Percentiles rank a stretch among this genome's conserved stretches.
Evolutionary conservation across 2,113 vertebrate species (phyloP).

Genomic region (Periophthalmodon schlosseri): DNA sequence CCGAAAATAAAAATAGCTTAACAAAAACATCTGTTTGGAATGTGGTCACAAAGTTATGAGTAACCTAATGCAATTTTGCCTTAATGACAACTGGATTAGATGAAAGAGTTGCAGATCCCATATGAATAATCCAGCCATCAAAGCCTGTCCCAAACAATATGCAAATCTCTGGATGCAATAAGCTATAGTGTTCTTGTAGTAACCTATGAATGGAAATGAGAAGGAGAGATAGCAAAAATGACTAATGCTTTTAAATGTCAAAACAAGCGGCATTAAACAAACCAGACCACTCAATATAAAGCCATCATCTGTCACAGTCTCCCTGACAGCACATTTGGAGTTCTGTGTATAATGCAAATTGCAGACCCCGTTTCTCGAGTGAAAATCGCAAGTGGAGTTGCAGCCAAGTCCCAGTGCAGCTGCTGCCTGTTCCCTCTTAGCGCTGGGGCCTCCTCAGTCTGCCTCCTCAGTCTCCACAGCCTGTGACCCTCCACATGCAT

Average conservation of each 20-base stretch:
- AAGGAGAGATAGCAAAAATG: not conserved
- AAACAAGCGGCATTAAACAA: conserved; percentile 7
- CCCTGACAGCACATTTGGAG: conserved; percentile 39
- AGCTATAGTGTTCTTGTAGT: not conserved
- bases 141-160: not conserved
- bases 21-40: not conserved
- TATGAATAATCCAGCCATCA: not conserved
- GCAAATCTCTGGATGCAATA: not conserved
- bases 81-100: not conserved
- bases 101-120: not conserved
- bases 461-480: conserved; percentile 47
- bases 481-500: conserved; percentile 47
- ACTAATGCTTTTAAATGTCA: conserved; percentile 19
- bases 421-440: conserved; percentile 33
- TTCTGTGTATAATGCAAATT: conserved; percentile 46
- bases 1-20: not conserved
- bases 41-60: not conserved
- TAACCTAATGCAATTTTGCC: not conserved
- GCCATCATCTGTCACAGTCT: conserved; percentile 21
- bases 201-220: not conserved
- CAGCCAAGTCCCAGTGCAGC: conserved; percentile 48
- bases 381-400: conserved; percentile 23
- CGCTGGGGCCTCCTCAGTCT: conserved; percentile 21
- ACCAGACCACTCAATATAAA: conserved; percentile 11
- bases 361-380: conserved; percentile 34